Evolutionary conservation across 1,140 invertebrate genomes (phyloP).

Genomic region (Drosophila subpulchrella): DNA sequence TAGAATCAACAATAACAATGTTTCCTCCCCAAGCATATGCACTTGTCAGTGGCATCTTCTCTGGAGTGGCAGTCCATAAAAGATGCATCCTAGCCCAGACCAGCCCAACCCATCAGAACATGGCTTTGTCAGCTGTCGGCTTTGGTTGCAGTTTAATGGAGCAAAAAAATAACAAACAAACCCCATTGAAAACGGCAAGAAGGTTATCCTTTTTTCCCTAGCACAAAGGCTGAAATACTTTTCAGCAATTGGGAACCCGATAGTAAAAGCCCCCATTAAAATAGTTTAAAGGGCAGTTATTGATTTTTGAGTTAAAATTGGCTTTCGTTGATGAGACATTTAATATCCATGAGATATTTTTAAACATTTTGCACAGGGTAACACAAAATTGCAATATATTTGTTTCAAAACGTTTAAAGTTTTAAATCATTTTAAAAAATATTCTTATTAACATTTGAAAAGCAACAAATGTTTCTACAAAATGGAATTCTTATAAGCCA

Average conservation of each 20-base stretch:
- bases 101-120: background rate
- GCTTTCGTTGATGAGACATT: too few relatives aligned
- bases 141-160: slow-evolving; percentile 36
- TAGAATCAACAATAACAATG: slow-evolving; percentile 44
- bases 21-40: slow-evolving; percentile 38
- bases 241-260: background rate
- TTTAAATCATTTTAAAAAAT: too few relatives aligned
- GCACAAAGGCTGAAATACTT: background rate
- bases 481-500: too few relatives aligned
- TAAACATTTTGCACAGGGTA: too few relatives aligned
- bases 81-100: slow-evolving; percentile 21
- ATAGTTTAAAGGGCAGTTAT: background rate
- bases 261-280: slow-evolving; percentile 2
- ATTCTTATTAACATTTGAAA: too few relatives aligned
- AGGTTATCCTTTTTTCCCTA: background rate
- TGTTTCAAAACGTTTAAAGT: too few relatives aligned
- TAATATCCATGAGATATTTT: too few relatives aligned
- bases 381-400: too few relatives aligned
- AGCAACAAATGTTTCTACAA: too few relatives aligned
- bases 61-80: slow-evolving; percentile 36
- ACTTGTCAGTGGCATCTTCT: slow-evolving; percentile 44
- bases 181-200: background rate
- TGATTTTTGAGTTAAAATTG: too few relatives aligned
- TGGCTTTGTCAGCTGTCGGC: slow-evolving; percentile 39
- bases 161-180: background rate